phyloP scores from a whole-genome alignment of 1,140 invertebrate genomes.

The Drosophila truncata region DNA sequence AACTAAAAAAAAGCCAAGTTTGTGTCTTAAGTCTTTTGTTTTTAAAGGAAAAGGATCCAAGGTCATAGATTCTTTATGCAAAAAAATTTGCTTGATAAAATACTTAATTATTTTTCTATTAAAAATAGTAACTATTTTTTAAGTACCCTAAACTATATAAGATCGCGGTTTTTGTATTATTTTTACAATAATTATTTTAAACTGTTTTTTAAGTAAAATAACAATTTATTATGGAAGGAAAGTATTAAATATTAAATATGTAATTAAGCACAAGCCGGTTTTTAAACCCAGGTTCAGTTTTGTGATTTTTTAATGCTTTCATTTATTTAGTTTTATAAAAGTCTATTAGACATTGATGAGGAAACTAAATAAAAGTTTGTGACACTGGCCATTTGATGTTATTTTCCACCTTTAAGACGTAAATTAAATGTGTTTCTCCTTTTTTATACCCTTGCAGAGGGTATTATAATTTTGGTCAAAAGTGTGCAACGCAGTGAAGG shows the following conservation, averaged over 20 bases:
- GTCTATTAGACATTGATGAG: not conserved
- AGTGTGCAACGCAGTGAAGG: no score
- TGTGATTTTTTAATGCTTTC: not conserved
- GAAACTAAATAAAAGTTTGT: not conserved
- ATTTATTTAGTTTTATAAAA: not conserved
- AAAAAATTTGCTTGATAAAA: not conserved
- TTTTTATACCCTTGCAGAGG: no score
- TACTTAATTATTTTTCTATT: not conserved
- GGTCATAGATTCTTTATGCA: no score
- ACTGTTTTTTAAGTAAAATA: no score
- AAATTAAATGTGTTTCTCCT: not conserved
- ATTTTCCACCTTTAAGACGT: no score
- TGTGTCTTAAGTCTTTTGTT: slow-evolving; percentile 1
- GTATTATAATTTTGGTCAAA: no score
- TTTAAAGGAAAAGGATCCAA: not conserved
- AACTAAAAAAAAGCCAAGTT: not conserved
- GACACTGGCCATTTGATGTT: not conserved
- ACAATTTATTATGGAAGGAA: no score
- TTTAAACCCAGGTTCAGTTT: not conserved
- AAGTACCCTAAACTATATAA: not conserved
- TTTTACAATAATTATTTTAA: no score
- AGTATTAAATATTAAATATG: not conserved
- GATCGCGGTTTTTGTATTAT: no score
- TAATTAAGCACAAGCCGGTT: not conserved
- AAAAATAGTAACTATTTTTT: not conserved